phyloP scores from a whole-genome alignment of 2,888 invertebrate genomes.

The Ichneumoninae sp. region DNA sequence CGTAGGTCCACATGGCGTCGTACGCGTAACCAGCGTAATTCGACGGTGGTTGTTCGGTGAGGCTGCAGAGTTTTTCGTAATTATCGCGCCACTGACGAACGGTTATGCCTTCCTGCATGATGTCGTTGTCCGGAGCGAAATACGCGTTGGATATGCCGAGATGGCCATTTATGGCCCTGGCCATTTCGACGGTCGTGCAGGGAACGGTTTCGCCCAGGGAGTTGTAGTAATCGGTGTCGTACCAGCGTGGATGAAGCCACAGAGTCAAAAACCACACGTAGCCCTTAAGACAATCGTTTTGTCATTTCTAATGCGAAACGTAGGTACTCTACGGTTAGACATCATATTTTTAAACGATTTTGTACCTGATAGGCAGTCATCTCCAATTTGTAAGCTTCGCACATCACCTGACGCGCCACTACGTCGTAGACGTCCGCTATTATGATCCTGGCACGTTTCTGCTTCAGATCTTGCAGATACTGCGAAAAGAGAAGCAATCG shows the following conservation, averaged over 20 bases:
- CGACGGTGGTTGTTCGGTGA: slow-evolving; percentile 83
- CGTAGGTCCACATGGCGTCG: slow-evolving; percentile 93
- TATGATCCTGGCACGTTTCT: slow-evolving; percentile 90
- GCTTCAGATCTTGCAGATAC: slow-evolving; percentile 88
- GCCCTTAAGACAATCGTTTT: slow-evolving; percentile 84
- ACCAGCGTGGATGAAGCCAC: slow-evolving; percentile 89
- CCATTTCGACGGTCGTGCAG: slow-evolving; percentile 88
- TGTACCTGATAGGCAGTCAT: slow-evolving; percentile 87
- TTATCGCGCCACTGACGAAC: slow-evolving; percentile 87
- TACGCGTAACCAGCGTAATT: slow-evolving; percentile 92
- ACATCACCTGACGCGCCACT: slow-evolving; percentile 91
- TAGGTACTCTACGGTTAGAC: neutral
- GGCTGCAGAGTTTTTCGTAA: slow-evolving; percentile 81
- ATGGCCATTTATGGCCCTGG: slow-evolving; percentile 90
- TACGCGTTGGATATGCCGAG: slow-evolving; percentile 89
- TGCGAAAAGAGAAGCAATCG: slow-evolving; percentile 79
- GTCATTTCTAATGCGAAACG: neutral
- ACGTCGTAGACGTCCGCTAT: slow-evolving; percentile 92
- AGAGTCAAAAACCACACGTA: slow-evolving; percentile 95
- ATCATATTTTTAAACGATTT: slow-evolving; percentile 49
- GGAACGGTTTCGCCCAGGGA: slow-evolving; percentile 84
- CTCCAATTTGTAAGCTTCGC: slow-evolving; percentile 90
- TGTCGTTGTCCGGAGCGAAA: slow-evolving; percentile 87
- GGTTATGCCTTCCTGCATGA: slow-evolving; percentile 88
- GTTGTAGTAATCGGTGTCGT: slow-evolving; percentile 86